Conservation (phyloP, 1,140 invertebrate genomes). For the Tetramorium parvispinum region DNA sequence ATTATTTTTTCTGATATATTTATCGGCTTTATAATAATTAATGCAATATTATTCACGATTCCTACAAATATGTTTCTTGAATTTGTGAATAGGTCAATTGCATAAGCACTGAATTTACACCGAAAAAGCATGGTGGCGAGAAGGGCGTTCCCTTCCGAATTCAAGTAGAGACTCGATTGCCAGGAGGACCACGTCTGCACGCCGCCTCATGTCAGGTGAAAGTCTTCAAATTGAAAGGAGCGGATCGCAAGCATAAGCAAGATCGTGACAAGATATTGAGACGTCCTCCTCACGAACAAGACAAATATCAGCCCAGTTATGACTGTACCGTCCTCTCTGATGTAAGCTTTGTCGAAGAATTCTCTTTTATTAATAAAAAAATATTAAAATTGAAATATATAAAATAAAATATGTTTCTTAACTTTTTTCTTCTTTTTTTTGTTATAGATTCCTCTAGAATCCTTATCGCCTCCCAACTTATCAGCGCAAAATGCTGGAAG, state of each 20-base stretch:
- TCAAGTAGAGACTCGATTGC: slow-evolving; percentile 92
- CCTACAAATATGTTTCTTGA: not conserved
- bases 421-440: not conserved
- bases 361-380: not conserved
- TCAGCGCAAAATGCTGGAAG: slow-evolving; percentile 78
- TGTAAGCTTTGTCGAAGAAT: slow-evolving; percentile 85
- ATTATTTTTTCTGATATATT: not conserved
- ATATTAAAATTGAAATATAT: not conserved
- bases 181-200: slow-evolving; percentile 89
- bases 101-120: slow-evolving; percentile 99
- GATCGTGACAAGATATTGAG: slow-evolving; percentile 98
- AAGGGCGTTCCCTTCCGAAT: slow-evolving; percentile 98
- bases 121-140: slow-evolving; percentile 98
- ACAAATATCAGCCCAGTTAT: slow-evolving; percentile 98
- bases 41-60: not conserved
- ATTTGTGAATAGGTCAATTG: slow-evolving; percentile 92
- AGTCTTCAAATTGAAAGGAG: slow-evolving; percentile 96
- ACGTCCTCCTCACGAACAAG: slow-evolving; percentile 93
- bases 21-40: not conserved
- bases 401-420: not conserved
- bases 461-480: slow-evolving; percentile 77
- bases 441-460: slow-evolving; percentile 84
- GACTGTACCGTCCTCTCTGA: slow-evolving; percentile 97
- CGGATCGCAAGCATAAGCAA: slow-evolving; percentile 98
- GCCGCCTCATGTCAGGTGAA: slow-evolving; percentile 98